Evolutionary conservation across 2,113 vertebrate genomes (phyloP), one percentile per base, ranked within the genome.

Genomic region (Seriola aureovittata): DNA sequence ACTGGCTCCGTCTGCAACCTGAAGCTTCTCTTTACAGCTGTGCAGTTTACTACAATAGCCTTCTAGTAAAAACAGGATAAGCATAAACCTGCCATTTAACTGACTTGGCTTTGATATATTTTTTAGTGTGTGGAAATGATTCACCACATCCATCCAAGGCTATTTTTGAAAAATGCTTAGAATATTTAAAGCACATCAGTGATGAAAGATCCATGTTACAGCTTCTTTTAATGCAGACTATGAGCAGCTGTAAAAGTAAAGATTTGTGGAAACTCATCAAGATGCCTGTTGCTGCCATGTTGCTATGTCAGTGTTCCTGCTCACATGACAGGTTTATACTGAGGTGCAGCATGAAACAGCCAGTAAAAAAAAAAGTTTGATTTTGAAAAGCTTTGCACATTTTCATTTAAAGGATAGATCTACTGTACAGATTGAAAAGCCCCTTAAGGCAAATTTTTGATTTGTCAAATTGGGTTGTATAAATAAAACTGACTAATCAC

Each of bases 271-370:
- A 52, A 19, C 17, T 17, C 12, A n/a, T 5, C 0, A 62, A 78
- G 21, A 69, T 8, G 66, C 14, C 64, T 75, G 50, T 64, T 70
- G 38, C 57, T 74, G 57, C 58, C 50, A 34, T 46, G 42, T 48
- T 46, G 44, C 3, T 8, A 12, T 25, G 68, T 65, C 34, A 25
- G 12, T n/a, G 50, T 25, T 29, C 0, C 34, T 29, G 71, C 25
- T 4, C 5, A 16, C 3, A 6, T 23, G 13, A 38, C 59, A 6
- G 44, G 48, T 50, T 50, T 50, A 17, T 8, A 50, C 5, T 19
- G 1, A 25, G 25, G 0, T 8, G n/a, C 54, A 23, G 54, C n/a
- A 50, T 19, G 1, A 50, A 50, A 50, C 21, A n/a, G 52, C 17
- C 5, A n/a, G 52, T 2, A 1, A n/a, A n/a, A n/a, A n/a, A n/a